These are phyloP conservation scores for Smutsia temminckii DNA, from an alignment of 2,797 vertebrate genomes.

Conservation along the genomic window DNA sequence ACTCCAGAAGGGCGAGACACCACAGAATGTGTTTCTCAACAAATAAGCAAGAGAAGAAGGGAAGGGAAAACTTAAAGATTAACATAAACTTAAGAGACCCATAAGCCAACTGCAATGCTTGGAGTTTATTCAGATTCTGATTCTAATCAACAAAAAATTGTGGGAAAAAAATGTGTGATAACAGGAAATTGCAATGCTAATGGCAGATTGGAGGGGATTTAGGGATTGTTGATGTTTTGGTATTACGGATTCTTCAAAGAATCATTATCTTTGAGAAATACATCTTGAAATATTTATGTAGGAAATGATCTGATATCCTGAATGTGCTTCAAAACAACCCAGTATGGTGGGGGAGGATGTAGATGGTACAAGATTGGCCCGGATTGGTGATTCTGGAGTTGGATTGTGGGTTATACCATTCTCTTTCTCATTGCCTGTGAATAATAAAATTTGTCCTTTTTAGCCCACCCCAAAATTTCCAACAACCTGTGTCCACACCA, in stretches of 20 bases:
- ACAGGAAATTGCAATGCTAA: background rate
- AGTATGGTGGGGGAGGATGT: background rate
- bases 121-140: background rate
- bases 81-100: background rate
- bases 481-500: background rate
- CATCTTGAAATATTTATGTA: background rate
- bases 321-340: background rate
- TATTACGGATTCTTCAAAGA: background rate
- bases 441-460: background rate
- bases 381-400: background rate
- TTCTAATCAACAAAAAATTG: background rate
- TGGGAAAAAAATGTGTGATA: background rate
- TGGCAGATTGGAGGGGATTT: accelerated
- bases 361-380: background rate
- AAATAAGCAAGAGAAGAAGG: background rate
- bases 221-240: background rate
- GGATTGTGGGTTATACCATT: background rate
- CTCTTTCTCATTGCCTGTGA: background rate
- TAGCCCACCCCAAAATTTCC: background rate
- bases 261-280: background rate
- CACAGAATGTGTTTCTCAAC: background rate
- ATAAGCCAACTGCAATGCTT: background rate
- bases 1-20: accelerated
- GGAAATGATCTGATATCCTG: background rate
- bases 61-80: background rate